These are phyloP conservation scores for Neostethus bicornis DNA, from an alignment of 2,797 vertebrate genomes.

Conservation along the genomic window DNA sequence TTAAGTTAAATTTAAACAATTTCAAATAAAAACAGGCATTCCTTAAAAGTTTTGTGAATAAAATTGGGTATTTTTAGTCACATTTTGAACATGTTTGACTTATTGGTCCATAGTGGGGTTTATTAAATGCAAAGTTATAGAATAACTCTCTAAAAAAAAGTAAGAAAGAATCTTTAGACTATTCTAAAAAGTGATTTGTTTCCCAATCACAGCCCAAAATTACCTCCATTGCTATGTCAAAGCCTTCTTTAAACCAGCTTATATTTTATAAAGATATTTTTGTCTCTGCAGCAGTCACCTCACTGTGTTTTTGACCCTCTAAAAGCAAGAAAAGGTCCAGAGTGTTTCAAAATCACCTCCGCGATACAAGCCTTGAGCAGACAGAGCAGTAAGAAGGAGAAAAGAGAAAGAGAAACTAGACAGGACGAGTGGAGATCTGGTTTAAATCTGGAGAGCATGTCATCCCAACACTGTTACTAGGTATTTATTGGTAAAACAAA, in stretches of 20 bases:
- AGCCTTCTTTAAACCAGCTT: constrained; percentile 14
- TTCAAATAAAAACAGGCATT: too few relatives aligned
- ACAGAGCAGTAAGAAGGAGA: background rate
- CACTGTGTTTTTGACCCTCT: constrained; percentile 19
- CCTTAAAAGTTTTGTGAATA: too few relatives aligned
- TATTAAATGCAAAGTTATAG: too few relatives aligned
- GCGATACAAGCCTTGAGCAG: constrained; percentile 10
- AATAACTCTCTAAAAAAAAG: too few relatives aligned
- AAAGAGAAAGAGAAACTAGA: background rate
- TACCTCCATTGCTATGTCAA: constrained; percentile 7
- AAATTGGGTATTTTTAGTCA: too few relatives aligned
- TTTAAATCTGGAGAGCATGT: constrained; percentile 24
- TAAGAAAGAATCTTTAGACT: too few relatives aligned
- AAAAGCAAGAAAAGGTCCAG: constrained; percentile 42
- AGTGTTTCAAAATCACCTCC: constrained; percentile 53
- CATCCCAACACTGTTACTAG: constrained; percentile 3
- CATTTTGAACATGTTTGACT: too few relatives aligned
- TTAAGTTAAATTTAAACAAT: too few relatives aligned
- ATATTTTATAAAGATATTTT: constrained; percentile 2
- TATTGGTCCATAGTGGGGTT: too few relatives aligned
- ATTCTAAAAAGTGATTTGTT: constrained; percentile 8
- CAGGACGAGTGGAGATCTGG: constrained; percentile 11
- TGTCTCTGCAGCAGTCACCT: constrained; percentile 6
- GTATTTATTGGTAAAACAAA: background rate
- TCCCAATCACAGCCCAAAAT: constrained; percentile 9